Base-by-base conservation (phyloP, 1,140 invertebrate genomes). In the Magallana ariakensis region DNA sequence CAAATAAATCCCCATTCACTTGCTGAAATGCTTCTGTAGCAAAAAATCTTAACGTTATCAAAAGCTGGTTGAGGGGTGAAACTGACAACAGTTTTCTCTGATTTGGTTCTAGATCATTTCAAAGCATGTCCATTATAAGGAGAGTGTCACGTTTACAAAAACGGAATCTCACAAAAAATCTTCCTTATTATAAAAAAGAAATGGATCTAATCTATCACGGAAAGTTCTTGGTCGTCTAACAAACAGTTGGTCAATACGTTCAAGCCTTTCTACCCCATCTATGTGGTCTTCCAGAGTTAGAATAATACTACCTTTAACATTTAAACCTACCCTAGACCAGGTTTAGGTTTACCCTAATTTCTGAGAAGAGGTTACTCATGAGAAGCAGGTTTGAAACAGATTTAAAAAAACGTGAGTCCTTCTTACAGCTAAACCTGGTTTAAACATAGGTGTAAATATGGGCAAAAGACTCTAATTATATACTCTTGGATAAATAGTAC, bases 371-470 rank as follows among this genome's bases (percentile, higher is more conserved):
- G 11, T 60, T 13, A 60, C 58, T 16, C 58, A 10, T 60, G 58
- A 60, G 58, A 60, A 60, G 58, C 58, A 60, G 58, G 58, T 60
- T 7, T 60, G 58, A 60, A 60, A 60, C 58, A 60, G 58, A 13
- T 60, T 60, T 60, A 60, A 60, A 60, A n/a, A 60, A n/a, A 60
- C 15, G 58, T 60, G 58, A 60, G 58, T 60, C 58, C 58, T 60
- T 60, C 58, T 60, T 60, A 60, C 58, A 60, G 58, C 9, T 60
- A 60, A 60, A 60, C 58, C 58, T 60, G 15, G 58, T 60, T 60
- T 60, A 60, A 60, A 60, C 58, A 60, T 60, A 60, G 58, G 58
- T 60, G 16, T 60, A 13, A 60, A 60, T 60, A 15, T 60, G 58
- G 58, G 58, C 58, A 60, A 15, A n/a, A n/a, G n/a, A n/a, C n/a